A percentile compares a stretch with the other conserved stretches of the same genome.
These are phyloP conservation scores for Melipona bicolor DNA, from an alignment of 2,888 invertebrate species.

Conservation along the genomic window DNA sequence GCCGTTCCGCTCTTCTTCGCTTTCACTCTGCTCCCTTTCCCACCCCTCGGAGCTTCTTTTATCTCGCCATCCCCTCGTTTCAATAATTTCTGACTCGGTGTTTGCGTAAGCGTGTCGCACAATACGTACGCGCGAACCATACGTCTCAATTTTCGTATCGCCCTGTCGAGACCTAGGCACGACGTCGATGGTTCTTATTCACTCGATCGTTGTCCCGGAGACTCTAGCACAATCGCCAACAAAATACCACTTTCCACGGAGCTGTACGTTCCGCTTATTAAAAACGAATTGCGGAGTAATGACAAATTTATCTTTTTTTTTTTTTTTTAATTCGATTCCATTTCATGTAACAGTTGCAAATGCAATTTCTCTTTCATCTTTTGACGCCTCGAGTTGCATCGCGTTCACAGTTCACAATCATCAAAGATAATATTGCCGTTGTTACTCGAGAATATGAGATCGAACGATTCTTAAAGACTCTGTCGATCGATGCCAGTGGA, in stretches of 20 bases:
- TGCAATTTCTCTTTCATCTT: too few relatives aligned
- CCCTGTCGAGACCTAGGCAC: not conserved
- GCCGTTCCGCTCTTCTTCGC: constrained; percentile 28
- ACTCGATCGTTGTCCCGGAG: not conserved
- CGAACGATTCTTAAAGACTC: constrained; percentile 34
- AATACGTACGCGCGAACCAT: constrained; percentile 43
- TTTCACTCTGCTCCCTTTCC: constrained; percentile 29
- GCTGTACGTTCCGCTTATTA: not conserved
- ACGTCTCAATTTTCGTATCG: constrained; percentile 65
- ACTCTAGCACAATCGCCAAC: not conserved
- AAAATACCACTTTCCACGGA: not conserved
- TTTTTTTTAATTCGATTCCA: too few relatives aligned
- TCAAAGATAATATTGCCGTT: constrained; percentile 51
- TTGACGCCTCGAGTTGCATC: not conserved
- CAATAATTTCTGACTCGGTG: constrained; percentile 70
- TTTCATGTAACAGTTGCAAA: too few relatives aligned
- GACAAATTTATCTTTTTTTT: too few relatives aligned
- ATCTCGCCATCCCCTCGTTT: constrained; percentile 42
- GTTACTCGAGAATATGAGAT: constrained; percentile 54
- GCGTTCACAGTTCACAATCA: constrained; percentile 42
- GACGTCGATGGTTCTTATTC: not conserved
- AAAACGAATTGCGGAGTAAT: not conserved
- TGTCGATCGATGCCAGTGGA: not conserved
- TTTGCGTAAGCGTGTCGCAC: constrained; percentile 63
- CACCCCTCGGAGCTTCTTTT: constrained; percentile 18